phyloP scores from a whole-genome alignment of 1,140 invertebrate genomes.

The Antheraea mylitta region DNA sequence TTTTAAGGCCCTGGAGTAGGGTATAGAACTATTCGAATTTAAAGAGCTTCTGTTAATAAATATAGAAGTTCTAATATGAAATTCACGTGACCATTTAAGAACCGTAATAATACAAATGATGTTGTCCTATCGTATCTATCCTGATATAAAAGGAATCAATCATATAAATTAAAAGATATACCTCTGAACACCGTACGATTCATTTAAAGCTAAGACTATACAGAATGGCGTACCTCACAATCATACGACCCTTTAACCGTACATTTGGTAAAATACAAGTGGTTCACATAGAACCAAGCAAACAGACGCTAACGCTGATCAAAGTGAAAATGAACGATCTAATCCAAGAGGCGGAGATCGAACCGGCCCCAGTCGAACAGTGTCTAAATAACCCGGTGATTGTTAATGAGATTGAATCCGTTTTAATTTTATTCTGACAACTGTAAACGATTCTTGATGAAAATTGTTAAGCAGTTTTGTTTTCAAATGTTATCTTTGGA shows the following conservation, averaged over 20 bases:
- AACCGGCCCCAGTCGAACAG: not conserved
- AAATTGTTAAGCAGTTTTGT: not conserved
- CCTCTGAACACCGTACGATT: no score
- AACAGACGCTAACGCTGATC: not conserved
- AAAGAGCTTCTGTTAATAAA: no score
- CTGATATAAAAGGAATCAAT: no score
- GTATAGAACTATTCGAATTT: no score
- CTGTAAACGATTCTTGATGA: not conserved
- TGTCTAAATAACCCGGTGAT: not conserved
- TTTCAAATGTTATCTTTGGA: not conserved
- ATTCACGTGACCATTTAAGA: no score
- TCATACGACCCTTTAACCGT: not conserved
- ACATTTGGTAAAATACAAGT: not conserved
- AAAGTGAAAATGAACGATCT: not conserved
- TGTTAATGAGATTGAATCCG: constrained; percentile 1
- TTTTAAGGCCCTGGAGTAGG: no score
- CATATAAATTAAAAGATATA: no score
- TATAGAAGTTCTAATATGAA: no score
- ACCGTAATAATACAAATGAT: no score
- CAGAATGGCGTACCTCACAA: no score
- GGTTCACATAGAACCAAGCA: not conserved
- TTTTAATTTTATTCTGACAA: constrained; percentile 1
- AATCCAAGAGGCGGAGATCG: constrained; percentile 3
- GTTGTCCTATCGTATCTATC: no score
- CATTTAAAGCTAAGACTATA: no score